phyloP scores from a whole-genome alignment of 2,113 vertebrate species.

The Anser brachyrhynchus region DNA sequence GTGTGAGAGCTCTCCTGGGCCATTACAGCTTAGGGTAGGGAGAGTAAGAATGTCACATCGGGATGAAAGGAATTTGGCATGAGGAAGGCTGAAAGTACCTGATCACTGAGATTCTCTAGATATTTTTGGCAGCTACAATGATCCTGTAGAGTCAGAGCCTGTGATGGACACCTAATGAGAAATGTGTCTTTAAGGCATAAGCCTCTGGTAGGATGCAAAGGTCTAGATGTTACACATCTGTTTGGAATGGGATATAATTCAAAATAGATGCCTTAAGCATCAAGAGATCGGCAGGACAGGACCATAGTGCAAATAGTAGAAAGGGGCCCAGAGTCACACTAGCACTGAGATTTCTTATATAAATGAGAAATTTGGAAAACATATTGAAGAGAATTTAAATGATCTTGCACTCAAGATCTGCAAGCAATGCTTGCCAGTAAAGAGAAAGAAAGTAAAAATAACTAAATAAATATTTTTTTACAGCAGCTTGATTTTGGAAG shows the following conservation, averaged over 20 bases:
- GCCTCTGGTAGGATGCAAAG: background rate
- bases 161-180: accelerated
- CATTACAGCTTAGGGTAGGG: background rate
- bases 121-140: background rate
- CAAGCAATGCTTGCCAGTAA: background rate
- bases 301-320: background rate
- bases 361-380: background rate
- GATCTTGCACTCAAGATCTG: background rate
- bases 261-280: background rate
- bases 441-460: background rate
- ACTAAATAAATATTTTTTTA: background rate
- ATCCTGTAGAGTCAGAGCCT: background rate
- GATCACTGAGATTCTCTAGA: background rate
- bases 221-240: background rate
- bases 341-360: background rate
- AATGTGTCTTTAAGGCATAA: background rate
- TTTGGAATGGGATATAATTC: background rate
- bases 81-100: background rate
- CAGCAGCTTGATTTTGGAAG: background rate
- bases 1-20: background rate
- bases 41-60: background rate
- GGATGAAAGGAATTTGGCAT: background rate
- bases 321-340: background rate
- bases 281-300: background rate
- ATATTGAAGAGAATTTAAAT: background rate